Base-by-base conservation (phyloP, 2,797 vertebrate genomes). In the Hydrolagus colliei region DNA sequence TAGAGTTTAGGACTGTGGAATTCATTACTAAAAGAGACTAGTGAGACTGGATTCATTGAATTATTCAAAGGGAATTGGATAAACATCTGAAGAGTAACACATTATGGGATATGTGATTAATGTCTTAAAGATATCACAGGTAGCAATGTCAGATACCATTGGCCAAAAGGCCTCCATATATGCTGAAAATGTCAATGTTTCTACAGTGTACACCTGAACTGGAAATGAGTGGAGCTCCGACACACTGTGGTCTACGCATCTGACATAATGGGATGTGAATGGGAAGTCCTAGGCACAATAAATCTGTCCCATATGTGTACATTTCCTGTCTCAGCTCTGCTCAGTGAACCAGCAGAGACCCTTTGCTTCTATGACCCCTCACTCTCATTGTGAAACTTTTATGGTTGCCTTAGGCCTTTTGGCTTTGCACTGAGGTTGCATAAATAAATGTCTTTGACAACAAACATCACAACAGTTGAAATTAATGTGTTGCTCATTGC, bases 321-420 rank as follows among this genome's bases (percentile, higher is more conserved):
- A 92, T 95, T 96, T 96, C 96, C 95, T 96, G 95, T 94, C 94
- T 96, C 93, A 93, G 93, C 93, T 94, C 92, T 93, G 95, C 95
- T 96, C 95, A 95, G 94, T 95, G 93, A 94, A 94, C 90, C 91
- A 94, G 93, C 86, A 90, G 90, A 92, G 91, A 90, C 87, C 92
- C 91, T 90, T 88, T 90, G 89, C 90, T 93, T 93, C 92, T 92
- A 88, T 95, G 94, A 95, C 94, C 94, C 93, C 93, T 93, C 94
- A 93, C 94, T 92, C 92, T 92, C 94, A 93, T 93, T 94, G 93
- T 92, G 92, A 95, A 94, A 95, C 92, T 93, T 95, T 93, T 93
- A 94, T 91, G 92, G 92, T 88, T 94, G 92, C 92, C 93, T 92
- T 88, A 88, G 89, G 90, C 93, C 93, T 94, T 88, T 89, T 27